Evolutionary conservation across 1,140 invertebrate species (phyloP).

Genomic region (Geopemphigus sp.): DNA sequence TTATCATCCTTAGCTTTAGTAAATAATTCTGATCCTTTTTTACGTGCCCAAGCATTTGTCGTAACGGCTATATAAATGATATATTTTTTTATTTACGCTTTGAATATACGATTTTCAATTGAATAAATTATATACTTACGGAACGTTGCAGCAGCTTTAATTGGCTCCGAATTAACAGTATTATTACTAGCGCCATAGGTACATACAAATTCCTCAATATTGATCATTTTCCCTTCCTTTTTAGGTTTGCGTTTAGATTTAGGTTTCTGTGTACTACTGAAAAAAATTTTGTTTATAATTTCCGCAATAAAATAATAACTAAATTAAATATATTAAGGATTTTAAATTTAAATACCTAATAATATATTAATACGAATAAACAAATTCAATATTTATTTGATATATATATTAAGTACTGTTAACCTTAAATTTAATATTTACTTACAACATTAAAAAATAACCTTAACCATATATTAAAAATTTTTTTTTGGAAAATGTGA

Average conservation of each 20-base stretch:
- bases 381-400: too few species aligned
- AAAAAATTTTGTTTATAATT: not conserved
- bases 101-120: not conserved
- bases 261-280: slow-evolving; percentile 23
- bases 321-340: not conserved
- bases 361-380: too few species aligned
- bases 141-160: slow-evolving; percentile 44
- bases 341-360: not conserved
- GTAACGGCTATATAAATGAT: slow-evolving; percentile 34
- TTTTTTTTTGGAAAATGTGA: too few species aligned
- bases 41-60: slow-evolving; percentile 46
- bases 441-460: too few species aligned
- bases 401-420: too few species aligned
- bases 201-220: slow-evolving; percentile 44
- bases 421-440: too few species aligned
- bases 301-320: not conserved
- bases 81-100: not conserved
- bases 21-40: slow-evolving; percentile 45
- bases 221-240: slow-evolving; percentile 41
- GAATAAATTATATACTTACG: slow-evolving; percentile 1
- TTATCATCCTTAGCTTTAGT: slow-evolving; percentile 39
- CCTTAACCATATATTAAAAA: too few species aligned
- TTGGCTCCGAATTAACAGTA: slow-evolving; percentile 29
- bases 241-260: slow-evolving; percentile 41
- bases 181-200: slow-evolving; percentile 24